Percentiles rank a stretch among this genome's conserved stretches.
Conservation (phyloP, 2,113 vertebrate species). For the Xenopus laevis region DNA sequence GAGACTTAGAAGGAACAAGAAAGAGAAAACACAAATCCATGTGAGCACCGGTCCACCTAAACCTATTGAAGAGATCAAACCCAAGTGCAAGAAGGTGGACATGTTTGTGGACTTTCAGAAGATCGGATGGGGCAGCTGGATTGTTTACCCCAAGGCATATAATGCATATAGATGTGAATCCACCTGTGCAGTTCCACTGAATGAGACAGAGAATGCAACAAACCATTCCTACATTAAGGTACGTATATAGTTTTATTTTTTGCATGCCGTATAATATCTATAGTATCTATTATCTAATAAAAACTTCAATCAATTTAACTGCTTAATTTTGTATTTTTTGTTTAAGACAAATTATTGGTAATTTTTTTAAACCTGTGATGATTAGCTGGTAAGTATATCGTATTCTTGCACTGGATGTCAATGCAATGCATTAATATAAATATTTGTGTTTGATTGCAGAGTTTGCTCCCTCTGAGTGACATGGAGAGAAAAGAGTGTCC, state of each 20-base stretch:
- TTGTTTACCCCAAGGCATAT: conserved; percentile 75
- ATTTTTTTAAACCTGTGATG: no score
- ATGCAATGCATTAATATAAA: no score
- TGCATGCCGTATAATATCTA: no score
- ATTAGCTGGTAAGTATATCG: no score
- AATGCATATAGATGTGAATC: conserved; percentile 83
- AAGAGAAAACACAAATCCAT: conserved; percentile 58
- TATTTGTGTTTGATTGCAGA: conserved; percentile 61
- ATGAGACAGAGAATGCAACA: conserved; percentile 78
- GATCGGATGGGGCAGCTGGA: conserved; percentile 84
- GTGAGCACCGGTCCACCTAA: fast-evolving
- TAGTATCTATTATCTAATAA: no score
- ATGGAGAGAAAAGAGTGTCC: conserved; percentile 68
- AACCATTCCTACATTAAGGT: conserved; percentile 91
- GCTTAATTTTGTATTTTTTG: background rate
- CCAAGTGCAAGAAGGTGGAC: conserved; percentile 69
- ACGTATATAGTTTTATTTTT: background rate
- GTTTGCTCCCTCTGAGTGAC: conserved; percentile 74
- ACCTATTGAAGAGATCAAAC: background rate
- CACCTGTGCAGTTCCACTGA: conserved; percentile 71
- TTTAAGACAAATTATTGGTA: no score
- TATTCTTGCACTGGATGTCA: no score
- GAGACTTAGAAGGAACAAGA: conserved; percentile 70
- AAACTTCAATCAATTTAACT: background rate
- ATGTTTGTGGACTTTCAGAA: conserved; percentile 87